A percentile compares a stretch with the other conserved stretches of the same genome.
Conservation (phyloP, 2,888 invertebrate genomes). For the Polydrusus pterygomalis region DNA sequence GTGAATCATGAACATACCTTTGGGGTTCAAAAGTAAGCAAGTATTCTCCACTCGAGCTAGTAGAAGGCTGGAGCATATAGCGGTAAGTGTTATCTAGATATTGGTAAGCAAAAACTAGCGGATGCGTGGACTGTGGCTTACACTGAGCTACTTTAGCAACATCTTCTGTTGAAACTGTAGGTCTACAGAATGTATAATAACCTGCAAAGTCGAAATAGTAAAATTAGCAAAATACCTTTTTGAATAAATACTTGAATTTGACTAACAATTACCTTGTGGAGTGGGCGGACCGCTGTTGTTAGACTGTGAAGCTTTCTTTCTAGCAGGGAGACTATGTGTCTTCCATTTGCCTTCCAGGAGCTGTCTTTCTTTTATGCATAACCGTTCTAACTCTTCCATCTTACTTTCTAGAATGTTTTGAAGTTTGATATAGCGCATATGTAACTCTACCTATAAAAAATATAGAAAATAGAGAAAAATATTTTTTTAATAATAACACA, state of each 20-base stretch:
- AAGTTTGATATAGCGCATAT: conserved; percentile 93
- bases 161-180: conserved; percentile 89
- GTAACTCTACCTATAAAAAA: conserved; percentile 84
- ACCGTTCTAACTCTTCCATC: conserved; percentile 88
- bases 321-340: conserved; percentile 90
- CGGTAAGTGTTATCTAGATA: conserved; percentile 84
- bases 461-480: not conserved
- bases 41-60: conserved; percentile 81
- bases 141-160: conserved; percentile 74
- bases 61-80: conserved; percentile 77
- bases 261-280: conserved; percentile 67
- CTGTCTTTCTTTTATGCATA: conserved; percentile 87
- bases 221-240: too few relatives aligned
- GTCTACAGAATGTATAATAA: conserved; percentile 76
- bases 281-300: conserved; percentile 73
- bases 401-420: conserved; percentile 89
- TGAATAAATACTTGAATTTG: too few relatives aligned
- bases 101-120: conserved; percentile 71
- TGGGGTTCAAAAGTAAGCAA: conserved; percentile 82
- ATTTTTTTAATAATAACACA: not conserved
- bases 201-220: conserved; percentile 52
- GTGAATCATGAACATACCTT: too few relatives aligned
- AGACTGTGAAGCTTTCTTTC: conserved; percentile 83
- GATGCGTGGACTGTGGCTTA: conserved; percentile 65
- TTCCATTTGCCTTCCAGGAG: conserved; percentile 90